Evolutionary conservation across 2,888 invertebrate species (phyloP).

Genomic region (Galeopsomyia nigrocyanea): DNA sequence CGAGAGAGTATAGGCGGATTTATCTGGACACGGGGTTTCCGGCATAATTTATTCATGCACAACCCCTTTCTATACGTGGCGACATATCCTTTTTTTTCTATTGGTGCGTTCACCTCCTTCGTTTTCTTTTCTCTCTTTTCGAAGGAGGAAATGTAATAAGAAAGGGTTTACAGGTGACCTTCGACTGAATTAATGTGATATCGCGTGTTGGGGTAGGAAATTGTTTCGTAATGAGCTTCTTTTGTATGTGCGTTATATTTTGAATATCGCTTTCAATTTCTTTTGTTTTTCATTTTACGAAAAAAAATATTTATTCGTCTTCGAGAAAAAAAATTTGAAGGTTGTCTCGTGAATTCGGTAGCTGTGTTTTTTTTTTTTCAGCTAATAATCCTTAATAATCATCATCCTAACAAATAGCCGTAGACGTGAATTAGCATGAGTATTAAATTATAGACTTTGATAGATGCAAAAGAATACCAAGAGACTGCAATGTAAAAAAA

Average conservation of each 20-base stretch:
- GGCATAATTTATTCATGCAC: constrained; percentile 36
- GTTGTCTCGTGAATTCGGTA: constrained; percentile 1
- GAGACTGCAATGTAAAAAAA: neutral
- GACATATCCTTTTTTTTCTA: constrained; percentile 3
- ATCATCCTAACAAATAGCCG: neutral
- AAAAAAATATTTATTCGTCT: no score
- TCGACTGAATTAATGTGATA: constrained; percentile 12
- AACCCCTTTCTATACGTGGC: constrained; percentile 37
- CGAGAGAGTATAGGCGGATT: neutral
- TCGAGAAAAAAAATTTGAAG: neutral
- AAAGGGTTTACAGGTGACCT: constrained; percentile 24
- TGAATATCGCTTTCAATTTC: no score
- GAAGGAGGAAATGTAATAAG: constrained; percentile 26
- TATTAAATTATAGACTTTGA: constrained; percentile 14
- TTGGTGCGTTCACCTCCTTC: constrained; percentile 14
- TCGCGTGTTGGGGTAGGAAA: no score
- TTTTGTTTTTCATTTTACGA: no score
- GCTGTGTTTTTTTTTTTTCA: no score
- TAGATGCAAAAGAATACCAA: constrained; percentile 29
- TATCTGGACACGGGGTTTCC: constrained; percentile 40
- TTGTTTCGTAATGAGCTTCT: no score
- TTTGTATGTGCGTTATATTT: no score
- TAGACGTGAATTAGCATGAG: no score
- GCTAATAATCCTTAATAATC: constrained; percentile 5
- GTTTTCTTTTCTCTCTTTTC: constrained; percentile 10